Conservation (phyloP, 2,797 vertebrate species). For the Gallirallus australis region DNA sequence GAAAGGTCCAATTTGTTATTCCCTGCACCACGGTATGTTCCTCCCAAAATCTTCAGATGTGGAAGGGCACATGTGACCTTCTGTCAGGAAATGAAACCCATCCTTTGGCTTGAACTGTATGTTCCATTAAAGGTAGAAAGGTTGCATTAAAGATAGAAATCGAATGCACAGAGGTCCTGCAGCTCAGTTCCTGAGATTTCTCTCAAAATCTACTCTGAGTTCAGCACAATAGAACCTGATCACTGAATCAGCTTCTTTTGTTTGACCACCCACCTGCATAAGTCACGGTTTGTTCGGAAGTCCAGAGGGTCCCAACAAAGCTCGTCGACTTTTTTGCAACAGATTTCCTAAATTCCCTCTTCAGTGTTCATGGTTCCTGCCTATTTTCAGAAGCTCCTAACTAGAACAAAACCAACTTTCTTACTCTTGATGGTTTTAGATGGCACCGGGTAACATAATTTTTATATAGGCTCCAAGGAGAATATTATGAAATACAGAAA, state of each 20-base stretch:
- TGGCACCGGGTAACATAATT: not conserved
- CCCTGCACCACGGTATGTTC: rapidly evolving
- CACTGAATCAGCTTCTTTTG: not conserved
- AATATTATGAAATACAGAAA: not conserved
- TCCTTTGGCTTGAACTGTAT: not conserved
- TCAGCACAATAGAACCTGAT: not conserved
- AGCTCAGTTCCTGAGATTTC: not conserved
- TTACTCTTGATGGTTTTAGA: not conserved
- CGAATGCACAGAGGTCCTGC: rapidly evolving
- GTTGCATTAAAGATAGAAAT: not conserved
- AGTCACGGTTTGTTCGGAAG: not conserved
- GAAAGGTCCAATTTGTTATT: not conserved
- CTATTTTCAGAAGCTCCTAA: not conserved
- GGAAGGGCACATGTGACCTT: not conserved
- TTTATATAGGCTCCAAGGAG: not conserved
- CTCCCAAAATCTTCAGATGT: not conserved
- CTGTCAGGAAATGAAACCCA: not conserved
- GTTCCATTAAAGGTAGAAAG: not conserved
- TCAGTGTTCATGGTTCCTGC: not conserved
- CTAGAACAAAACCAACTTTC: not conserved
- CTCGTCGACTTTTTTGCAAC: not conserved
- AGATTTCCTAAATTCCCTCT: not conserved
- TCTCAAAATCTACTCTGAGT: not conserved
- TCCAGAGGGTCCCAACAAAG: not conserved
- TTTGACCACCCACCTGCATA: not conserved